phyloP scores from a whole-genome alignment of 2,888 invertebrate species.

The Mactromeris polynyma region DNA sequence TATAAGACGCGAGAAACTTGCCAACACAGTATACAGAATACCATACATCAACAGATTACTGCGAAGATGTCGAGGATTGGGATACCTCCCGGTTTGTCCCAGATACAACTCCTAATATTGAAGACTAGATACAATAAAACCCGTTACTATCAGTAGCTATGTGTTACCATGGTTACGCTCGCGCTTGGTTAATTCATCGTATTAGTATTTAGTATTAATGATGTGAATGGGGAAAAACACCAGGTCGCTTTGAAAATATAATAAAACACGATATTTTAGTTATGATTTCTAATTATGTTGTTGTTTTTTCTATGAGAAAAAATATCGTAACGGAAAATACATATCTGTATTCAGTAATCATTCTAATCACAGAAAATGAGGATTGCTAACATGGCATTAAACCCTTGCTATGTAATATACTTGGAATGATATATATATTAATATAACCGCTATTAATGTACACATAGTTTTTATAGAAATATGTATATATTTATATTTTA shows the following conservation, averaged over 20 bases:
- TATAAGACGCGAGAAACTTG: slow-evolving; percentile 45
- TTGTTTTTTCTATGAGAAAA: too few relatives aligned
- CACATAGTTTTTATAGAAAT: too few relatives aligned
- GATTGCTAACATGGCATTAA: too few relatives aligned
- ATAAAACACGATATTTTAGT: neutral
- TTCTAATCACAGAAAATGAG: too few relatives aligned
- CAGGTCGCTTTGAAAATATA: neutral
- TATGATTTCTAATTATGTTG: too few relatives aligned
- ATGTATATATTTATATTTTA: too few relatives aligned
- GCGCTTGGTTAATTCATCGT: neutral
- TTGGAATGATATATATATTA: too few relatives aligned
- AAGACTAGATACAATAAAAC: neutral
- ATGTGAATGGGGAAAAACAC: neutral
- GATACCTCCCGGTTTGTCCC: slow-evolving; percentile 62
- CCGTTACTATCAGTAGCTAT: neutral
- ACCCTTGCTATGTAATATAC: too few relatives aligned
- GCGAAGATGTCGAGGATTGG: slow-evolving; percentile 36
- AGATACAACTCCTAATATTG: slow-evolving; percentile 46
- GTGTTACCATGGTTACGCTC: too few relatives aligned
- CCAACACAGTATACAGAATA: slow-evolving; percentile 58
- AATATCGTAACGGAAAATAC: too few relatives aligned
- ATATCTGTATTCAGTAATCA: too few relatives aligned
- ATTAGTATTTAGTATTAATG: neutral
- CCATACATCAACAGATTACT: slow-evolving; percentile 59
- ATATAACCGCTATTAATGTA: too few relatives aligned